Percentiles rank a stretch among this genome's conserved stretches.
These are phyloP conservation scores for Cavia porcellus DNA, from an alignment of 2,113 vertebrate species.

Conservation along the genomic window DNA sequence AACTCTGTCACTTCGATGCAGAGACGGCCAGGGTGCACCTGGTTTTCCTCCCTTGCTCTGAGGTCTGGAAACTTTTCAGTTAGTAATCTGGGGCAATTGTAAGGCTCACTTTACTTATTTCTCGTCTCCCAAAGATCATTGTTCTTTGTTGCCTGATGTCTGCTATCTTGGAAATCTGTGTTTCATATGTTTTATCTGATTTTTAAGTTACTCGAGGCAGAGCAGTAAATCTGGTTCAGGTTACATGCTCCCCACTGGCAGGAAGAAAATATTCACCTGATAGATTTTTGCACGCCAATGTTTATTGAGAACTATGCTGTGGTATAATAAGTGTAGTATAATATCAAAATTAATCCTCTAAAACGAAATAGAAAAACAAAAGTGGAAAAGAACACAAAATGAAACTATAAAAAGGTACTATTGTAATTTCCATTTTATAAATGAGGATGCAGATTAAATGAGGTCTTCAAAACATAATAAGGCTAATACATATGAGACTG, in stretches of 20 bases:
- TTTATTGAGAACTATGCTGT: constrained; percentile 17
- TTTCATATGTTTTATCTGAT: constrained; percentile 21
- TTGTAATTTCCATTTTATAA: neutral
- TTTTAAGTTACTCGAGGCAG: constrained; percentile 28
- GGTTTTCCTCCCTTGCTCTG: neutral
- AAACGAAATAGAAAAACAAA: constrained; percentile 30
- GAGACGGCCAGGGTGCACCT: neutral
- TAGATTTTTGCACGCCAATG: neutral
- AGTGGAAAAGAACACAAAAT: neutral
- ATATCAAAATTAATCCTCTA: constrained; percentile 1
- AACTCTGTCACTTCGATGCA: neutral
- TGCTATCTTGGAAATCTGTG: constrained; percentile 4
- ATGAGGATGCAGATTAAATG: neutral
- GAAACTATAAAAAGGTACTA: neutral
- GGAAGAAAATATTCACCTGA: neutral
- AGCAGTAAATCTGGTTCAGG: neutral
- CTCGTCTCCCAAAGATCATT: neutral
- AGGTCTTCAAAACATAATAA: neutral
- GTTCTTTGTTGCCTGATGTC: neutral
- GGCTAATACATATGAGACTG: neutral
- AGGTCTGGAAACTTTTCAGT: neutral
- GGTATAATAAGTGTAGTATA: neutral
- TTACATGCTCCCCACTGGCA: neutral
- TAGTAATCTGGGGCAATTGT: neutral
- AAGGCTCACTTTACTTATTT: neutral